Conservation (phyloP, 1,140 invertebrate genomes). For the Himalopsyche phryganea region DNA sequence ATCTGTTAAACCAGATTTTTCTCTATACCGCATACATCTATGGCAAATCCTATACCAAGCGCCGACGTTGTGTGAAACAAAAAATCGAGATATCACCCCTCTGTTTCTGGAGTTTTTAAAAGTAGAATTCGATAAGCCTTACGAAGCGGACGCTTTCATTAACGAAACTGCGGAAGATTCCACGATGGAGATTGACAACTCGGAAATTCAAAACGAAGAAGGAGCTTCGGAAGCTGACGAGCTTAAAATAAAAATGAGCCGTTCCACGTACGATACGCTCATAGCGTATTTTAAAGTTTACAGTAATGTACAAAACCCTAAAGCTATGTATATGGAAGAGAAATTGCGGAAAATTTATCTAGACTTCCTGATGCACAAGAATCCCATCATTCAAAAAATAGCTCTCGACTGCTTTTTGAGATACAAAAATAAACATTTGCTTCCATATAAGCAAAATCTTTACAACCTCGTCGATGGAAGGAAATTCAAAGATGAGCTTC, state of each 20-base stretch:
- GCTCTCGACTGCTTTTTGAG: constrained; percentile 81
- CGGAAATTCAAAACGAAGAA: constrained; percentile 40
- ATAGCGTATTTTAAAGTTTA: constrained; percentile 74
- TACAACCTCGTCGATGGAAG: constrained; percentile 80
- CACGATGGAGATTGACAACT: constrained; percentile 34
- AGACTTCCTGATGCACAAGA: constrained; percentile 75
- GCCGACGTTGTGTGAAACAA: constrained; percentile 68
- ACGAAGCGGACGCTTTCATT: constrained; percentile 37
- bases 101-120: constrained; percentile 79
- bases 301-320: constrained; percentile 76
- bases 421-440: constrained; percentile 73
- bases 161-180: constrained; percentile 35
- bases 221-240: constrained; percentile 38
- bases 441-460: constrained; percentile 74
- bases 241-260: constrained; percentile 43
- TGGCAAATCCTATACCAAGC: constrained; percentile 76
- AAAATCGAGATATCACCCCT: constrained; percentile 72
- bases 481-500: constrained; percentile 80
- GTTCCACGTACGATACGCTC: constrained; percentile 61
- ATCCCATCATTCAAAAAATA: constrained; percentile 74
- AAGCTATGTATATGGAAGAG: constrained; percentile 69
- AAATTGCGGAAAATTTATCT: constrained; percentile 72
- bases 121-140: constrained; percentile 52
- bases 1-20: constrained; percentile 61
- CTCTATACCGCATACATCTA: constrained; percentile 74